Percentiles rank a stretch among this genome's conserved stretches.
Evolutionary conservation across 2,888 invertebrate genomes (phyloP).

Genomic region (Thecophora atra): DNA sequence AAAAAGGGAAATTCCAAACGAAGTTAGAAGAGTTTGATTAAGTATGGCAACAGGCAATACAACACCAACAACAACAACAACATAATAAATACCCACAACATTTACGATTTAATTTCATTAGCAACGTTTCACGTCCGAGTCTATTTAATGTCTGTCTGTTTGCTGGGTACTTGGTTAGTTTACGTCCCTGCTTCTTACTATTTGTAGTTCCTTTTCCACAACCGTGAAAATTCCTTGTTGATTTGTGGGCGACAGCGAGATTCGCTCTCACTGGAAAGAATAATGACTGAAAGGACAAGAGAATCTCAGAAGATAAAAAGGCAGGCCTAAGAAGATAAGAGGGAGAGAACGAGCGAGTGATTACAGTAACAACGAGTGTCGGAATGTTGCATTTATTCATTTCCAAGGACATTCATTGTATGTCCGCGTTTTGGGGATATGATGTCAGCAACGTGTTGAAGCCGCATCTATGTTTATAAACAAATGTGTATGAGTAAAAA

Average conservation of each 20-base stretch:
- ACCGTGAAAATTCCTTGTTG: slow-evolving; percentile 22
- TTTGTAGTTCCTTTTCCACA: neutral
- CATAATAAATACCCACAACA: neutral
- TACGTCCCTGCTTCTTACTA: neutral
- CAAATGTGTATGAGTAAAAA: too few relatives aligned
- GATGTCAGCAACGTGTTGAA: neutral
- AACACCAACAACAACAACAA: neutral
- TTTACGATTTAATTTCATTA: slow-evolving; percentile 1
- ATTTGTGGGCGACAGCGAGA: slow-evolving; percentile 28
- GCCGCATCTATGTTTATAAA: neutral
- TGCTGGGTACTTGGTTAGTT: neutral
- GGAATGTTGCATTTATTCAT: too few relatives aligned
- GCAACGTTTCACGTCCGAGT: neutral
- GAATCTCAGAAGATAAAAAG: neutral
- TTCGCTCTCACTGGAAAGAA: slow-evolving; percentile 4
- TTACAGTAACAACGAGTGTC: too few relatives aligned
- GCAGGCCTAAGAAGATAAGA: too few relatives aligned
- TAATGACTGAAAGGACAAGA: neutral
- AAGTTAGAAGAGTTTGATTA: neutral
- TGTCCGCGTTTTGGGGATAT: too few relatives aligned
- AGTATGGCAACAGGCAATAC: neutral
- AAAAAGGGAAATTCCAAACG: slow-evolving; percentile 32
- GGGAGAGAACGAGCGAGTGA: too few relatives aligned
- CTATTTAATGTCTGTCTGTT: neutral
- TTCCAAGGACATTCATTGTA: too few relatives aligned